A percentile compares a stretch with the other conserved stretches of the same genome.
These are phyloP conservation scores for Xenops minutus DNA, from an alignment of 2,797 vertebrate species.

Conservation along the genomic window DNA sequence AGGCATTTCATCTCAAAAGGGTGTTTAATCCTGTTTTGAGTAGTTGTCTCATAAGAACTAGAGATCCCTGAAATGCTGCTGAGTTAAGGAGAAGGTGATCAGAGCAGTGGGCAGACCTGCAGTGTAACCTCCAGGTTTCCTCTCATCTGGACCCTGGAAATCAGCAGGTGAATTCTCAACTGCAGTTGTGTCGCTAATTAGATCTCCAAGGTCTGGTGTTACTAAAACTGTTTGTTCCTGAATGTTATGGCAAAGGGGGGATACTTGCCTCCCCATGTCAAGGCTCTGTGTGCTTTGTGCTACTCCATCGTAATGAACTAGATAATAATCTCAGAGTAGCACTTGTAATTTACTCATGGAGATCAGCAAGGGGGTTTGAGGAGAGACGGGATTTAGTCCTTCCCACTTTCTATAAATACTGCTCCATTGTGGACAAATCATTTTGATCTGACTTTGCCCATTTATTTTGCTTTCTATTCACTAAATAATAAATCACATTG, in stretches of 20 bases:
- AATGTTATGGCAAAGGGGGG: neutral
- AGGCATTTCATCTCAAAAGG: neutral
- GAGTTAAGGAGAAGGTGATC: neutral
- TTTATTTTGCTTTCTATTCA: constrained; percentile 37
- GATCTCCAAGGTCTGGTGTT: neutral
- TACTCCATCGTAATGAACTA: neutral
- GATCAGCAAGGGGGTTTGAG: constrained; percentile 1
- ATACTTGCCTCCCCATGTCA: neutral
- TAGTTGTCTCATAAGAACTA: neutral
- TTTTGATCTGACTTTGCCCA: constrained; percentile 43
- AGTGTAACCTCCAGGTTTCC: neutral
- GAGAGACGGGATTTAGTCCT: constrained; percentile 20
- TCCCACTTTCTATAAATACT: constrained; percentile 42
- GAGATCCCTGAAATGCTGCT: neutral
- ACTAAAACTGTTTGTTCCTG: neutral
- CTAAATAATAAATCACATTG: constrained; percentile 54
- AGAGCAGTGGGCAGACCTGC: neutral
- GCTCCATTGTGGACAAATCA: constrained; percentile 1
- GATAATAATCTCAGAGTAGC: constrained; percentile 23
- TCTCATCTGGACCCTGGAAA: neutral
- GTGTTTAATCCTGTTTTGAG: neutral
- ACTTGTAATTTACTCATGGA: neutral
- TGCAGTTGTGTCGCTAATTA: neutral
- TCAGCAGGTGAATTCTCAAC: neutral
- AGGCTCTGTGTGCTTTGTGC: neutral